Conservation (phyloP, 2,888 invertebrate genomes). For the Mesorhabditis belari region DNA sequence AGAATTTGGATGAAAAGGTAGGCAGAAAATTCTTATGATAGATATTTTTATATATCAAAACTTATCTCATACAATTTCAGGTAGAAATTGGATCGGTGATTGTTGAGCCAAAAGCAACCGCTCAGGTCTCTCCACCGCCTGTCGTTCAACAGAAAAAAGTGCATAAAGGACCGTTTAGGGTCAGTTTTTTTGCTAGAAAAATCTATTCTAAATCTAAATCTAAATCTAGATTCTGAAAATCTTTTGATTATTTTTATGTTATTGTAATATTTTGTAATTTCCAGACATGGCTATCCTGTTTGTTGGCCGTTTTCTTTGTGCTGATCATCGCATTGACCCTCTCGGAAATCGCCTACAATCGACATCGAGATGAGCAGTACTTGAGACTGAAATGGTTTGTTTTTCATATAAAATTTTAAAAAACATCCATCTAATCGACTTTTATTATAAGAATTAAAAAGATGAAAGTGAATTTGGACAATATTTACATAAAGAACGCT, state of each 20-base stretch:
- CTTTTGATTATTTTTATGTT: too few relatives aligned
- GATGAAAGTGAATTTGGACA: background rate
- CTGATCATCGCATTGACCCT: conserved; percentile 42
- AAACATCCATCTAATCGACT: background rate
- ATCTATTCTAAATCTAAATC: too few relatives aligned
- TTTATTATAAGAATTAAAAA: background rate
- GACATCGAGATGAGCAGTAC: conserved; percentile 49
- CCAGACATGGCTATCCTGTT: conserved; percentile 30
- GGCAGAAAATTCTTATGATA: background rate
- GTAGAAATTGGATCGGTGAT: background rate
- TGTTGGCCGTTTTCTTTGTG: conserved; percentile 43
- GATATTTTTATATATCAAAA: background rate
- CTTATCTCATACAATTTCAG: background rate
- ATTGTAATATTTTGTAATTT: too few relatives aligned
- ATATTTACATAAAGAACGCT: background rate
- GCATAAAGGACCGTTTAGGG: background rate
- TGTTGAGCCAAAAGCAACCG: background rate
- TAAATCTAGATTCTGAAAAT: too few relatives aligned
- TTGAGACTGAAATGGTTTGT: conserved; percentile 44
- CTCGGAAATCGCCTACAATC: conserved; percentile 48
- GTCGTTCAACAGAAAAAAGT: background rate
- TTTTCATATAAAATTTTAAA: too few relatives aligned
- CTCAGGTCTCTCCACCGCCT: background rate
- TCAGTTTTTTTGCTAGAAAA: too few relatives aligned
- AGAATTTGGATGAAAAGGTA: conserved; percentile 9